Percentiles rank a stretch among this genome's conserved stretches.
phyloP scores from a whole-genome alignment of 2,888 invertebrate species.

The Formica aserva region DNA sequence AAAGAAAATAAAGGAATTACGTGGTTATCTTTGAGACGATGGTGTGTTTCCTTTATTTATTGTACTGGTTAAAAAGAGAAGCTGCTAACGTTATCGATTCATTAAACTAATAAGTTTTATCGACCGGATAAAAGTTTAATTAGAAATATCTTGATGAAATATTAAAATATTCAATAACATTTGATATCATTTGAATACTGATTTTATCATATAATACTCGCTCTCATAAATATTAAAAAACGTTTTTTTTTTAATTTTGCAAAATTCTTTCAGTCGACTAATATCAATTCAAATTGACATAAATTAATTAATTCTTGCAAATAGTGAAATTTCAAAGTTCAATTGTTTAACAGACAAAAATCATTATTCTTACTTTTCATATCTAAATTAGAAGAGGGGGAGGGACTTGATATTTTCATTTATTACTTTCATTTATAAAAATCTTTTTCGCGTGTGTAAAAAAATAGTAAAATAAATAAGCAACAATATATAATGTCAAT shows the following conservation, averaged over 20 bases:
- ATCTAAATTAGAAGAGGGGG: background rate
- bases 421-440: background rate
- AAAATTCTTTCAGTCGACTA: background rate
- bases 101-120: conserved; percentile 9
- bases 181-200: background rate
- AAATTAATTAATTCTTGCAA: background rate
- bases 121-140: background rate
- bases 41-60: conserved; percentile 17
- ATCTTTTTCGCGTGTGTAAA: background rate
- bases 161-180: conserved; percentile 1
- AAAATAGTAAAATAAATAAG: background rate
- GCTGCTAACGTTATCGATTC: conserved; percentile 23
- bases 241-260: background rate
- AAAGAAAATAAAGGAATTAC: conserved; percentile 9
- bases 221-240: background rate
- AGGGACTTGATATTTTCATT: background rate
- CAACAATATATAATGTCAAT: background rate
- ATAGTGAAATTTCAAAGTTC: background rate
- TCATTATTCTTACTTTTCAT: background rate
- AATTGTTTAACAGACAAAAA: background rate
- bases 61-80: background rate
- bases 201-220: background rate
- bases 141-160: conserved; percentile 11
- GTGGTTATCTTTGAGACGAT: conserved; percentile 7
- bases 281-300: background rate